These are phyloP conservation scores for Copidosoma floridanum DNA, from an alignment of 1,140 invertebrate species.

Conservation along the genomic window DNA sequence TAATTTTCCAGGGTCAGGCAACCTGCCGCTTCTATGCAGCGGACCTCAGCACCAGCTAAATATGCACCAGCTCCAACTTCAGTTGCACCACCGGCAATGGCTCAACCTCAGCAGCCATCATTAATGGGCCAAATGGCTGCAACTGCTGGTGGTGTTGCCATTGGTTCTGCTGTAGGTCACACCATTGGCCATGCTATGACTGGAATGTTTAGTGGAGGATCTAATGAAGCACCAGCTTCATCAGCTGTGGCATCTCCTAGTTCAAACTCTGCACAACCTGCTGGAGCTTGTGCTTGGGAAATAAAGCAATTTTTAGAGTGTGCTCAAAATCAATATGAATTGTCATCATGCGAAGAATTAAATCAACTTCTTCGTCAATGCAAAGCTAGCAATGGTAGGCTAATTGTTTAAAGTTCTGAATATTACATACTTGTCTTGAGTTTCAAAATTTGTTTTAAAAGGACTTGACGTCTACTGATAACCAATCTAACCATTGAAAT, in stretches of 20 bases:
- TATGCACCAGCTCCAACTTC: conserved; percentile 52
- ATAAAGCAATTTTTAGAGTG: conserved; percentile 87
- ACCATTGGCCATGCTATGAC: conserved; percentile 81
- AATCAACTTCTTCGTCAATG: conserved; percentile 91
- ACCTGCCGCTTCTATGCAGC: too few species aligned
- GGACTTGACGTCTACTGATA: too few species aligned
- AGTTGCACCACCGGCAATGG: conserved; percentile 56
- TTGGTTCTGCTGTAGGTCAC: conserved; percentile 86
- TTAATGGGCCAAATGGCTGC: conserved; percentile 86
- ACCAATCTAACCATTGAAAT: too few species aligned
- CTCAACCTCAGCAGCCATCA: conserved; percentile 66
- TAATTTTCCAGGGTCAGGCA: conserved; percentile 46
- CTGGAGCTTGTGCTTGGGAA: conserved; percentile 83
- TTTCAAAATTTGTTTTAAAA: too few species aligned
- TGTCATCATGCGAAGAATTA: conserved; percentile 87
- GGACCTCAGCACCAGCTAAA: conserved; percentile 41
- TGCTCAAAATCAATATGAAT: conserved; percentile 78
- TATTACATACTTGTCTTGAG: too few species aligned
- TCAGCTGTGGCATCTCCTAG: conserved; percentile 44
- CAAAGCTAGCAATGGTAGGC: conserved; percentile 63
- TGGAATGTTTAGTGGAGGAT: conserved; percentile 76
- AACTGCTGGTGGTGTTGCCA: conserved; percentile 85
- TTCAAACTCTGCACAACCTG: conserved; percentile 51
- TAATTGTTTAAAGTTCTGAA: too few species aligned
- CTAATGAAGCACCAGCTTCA: conserved; percentile 55